Conservation (phyloP, 2,797 vertebrate genomes). For the Mico argentatus region DNA sequence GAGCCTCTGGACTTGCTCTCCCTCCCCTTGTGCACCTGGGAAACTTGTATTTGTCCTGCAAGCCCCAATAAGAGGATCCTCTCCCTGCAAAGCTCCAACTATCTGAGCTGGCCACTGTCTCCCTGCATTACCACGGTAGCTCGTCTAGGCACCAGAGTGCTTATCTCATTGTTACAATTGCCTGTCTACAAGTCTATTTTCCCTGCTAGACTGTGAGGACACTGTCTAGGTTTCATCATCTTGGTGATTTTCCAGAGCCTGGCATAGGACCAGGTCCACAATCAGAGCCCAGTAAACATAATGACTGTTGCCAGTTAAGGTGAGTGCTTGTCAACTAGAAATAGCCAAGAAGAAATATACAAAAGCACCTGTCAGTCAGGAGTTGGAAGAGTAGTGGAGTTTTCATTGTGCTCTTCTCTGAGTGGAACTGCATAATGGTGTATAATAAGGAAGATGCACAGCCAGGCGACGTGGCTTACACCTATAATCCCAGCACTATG, state of each 20-base stretch:
- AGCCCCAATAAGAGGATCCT: neutral
- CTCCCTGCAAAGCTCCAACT: neutral
- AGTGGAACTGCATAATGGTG: neutral
- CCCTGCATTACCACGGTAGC: neutral
- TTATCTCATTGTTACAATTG: neutral
- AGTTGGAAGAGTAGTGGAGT: neutral
- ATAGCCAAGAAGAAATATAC: neutral
- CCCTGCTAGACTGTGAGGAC: neutral
- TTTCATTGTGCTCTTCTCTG: neutral
- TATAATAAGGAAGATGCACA: neutral
- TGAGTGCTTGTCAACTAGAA: neutral
- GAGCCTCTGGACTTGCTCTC: neutral
- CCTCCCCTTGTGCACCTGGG: neutral
- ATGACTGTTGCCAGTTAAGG: no score
- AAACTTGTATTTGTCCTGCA: neutral
- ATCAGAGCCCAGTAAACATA: neutral
- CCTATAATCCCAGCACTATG: neutral
- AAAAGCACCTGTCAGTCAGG: neutral
- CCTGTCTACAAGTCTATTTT: neutral
- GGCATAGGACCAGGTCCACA: neutral
- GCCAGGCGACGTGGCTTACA: neutral
- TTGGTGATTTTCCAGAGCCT: neutral
- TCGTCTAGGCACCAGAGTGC: neutral
- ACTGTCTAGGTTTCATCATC: neutral
- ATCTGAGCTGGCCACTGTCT: neutral